Evolutionary conservation across 2,113 vertebrate genomes (phyloP), one percentile per base, ranked within the genome.

Genomic region (Natator depressus): DNA sequence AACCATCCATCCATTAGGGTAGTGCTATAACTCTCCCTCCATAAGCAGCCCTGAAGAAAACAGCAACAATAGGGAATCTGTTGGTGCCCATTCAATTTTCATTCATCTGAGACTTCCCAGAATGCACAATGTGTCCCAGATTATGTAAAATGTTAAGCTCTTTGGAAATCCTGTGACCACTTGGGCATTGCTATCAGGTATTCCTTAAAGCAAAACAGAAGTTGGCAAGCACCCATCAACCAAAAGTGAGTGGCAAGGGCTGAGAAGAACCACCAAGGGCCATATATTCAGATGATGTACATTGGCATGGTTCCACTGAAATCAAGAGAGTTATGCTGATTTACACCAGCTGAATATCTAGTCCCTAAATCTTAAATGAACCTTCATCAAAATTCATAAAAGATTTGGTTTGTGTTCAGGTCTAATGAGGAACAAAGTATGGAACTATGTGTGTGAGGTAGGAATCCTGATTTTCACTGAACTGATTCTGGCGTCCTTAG

Each of bases 331-430:
- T 42, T 2, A 2, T 31, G 1, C 12, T 79, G 82, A 80, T 88
- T 65, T 59, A 49, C 35, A 92, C 46, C 90, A 93, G 91, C 78
- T 95, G 89, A 65, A 87, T 31, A 87, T 42, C 42, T 82, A 89
- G 72, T 47, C 24, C 89, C 89, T 93, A 87, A 89, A 93, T 93
- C 62, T 82, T 88, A 95, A 95, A 91, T 1, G 4, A 83, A 7
- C 46, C 53, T 38, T 75, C n/a, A 89, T 16, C 57, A 72, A 22
- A 0, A 1, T 3, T 89, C 89, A 83, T n/a, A 6, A 0, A 0
- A 57, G 72, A 8, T 75, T 84, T 96, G 93, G 93, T 87, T 93
- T 55, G 35, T 12, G 4, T 47, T 93, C 81, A 87, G 72, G 14
- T 83, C 49, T 75, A 94, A 80, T 49, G 81, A 47, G 10, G 50